Base-by-base conservation (phyloP, 2,797 vertebrate species). In the Chaetophractus vellerosus region DNA sequence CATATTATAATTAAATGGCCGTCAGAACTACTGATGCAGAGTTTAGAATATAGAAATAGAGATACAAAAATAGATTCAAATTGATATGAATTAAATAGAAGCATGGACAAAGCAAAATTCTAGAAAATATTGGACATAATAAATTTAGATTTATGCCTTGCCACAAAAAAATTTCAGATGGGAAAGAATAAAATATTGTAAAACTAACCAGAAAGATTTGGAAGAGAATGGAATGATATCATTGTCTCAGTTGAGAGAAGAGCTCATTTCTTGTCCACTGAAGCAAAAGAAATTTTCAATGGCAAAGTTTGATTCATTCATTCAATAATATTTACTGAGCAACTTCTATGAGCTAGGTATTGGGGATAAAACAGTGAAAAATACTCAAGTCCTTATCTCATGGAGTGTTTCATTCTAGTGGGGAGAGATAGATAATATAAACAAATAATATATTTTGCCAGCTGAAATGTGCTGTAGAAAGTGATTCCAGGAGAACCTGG, bases 31-130 rank as follows among this genome's bases (percentile, higher is more conserved):
- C 19, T 19, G 79, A 19, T 80, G 33, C 31, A 64, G 76, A 83
- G 50, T 84, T 83, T 84, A 91, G 45, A 48, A 84, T 68, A 88
- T 61, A 91, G 85, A 91, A 81, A 74, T 74, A 57, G 79, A 71
- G 14, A 36, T 16, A 64, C 5, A 59, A 88, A 88, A 84, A 33
- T 59, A 80, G 38, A 88, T 74, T 72, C 64, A 88, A 87, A 91
- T 23, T 59, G 10, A 61, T 16, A 59, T 15, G n/a, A 63, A 5
- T 66, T 33, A 38, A 50, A 83, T 93, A 76, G 69, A 68, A 28
- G 2, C 55, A 69, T 12, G 19, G 66, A n/a, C 36, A 85, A 85
- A 31, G 63, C 38, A 33, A 61, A 83, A 90, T 38, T 79, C 41
- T 79, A 78, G 71, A 87, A 88, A 83, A 63, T 68, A 15, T 38